These are phyloP conservation scores for Callocephalon fimbriatum DNA, from an alignment of 2,113 vertebrate species.

Conservation along the genomic window DNA sequence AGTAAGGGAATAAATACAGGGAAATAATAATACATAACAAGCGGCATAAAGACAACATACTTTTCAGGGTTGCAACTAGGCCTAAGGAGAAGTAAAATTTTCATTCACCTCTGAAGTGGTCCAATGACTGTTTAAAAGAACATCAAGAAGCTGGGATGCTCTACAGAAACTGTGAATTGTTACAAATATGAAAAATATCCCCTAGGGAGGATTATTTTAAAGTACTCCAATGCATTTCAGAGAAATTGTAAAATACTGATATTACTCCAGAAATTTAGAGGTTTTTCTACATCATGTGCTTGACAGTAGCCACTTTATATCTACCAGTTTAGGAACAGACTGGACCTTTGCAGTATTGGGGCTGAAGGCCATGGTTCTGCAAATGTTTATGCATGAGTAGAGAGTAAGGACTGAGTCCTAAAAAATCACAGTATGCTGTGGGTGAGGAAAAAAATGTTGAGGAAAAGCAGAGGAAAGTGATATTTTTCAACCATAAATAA, in stretches of 20 bases:
- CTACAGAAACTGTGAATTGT: neutral
- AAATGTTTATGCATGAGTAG: constrained; percentile 21
- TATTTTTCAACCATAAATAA: constrained; percentile 42
- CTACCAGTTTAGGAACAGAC: neutral
- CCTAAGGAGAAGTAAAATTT: neutral
- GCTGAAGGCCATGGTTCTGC: constrained; percentile 11
- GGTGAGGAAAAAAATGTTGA: neutral
- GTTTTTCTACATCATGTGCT: neutral
- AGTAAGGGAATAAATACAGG: neutral
- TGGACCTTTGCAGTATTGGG: neutral
- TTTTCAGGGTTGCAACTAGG: neutral
- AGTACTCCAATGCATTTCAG: neutral
- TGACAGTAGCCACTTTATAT: neutral
- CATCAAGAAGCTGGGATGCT: neutral
- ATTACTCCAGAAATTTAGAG: neutral
- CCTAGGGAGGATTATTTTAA: neutral
- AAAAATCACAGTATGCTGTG: constrained; percentile 11
- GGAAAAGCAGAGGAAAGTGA: neutral
- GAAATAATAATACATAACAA: neutral
- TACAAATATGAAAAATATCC: neutral
- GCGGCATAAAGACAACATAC: neutral
- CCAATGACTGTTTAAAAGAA: neutral
- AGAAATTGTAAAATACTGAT: neutral
- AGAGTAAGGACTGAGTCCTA: neutral
- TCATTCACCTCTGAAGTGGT: neutral